Evolutionary conservation across 2,797 vertebrate genomes (phyloP).

Genomic region (Prunella strophiata): DNA sequence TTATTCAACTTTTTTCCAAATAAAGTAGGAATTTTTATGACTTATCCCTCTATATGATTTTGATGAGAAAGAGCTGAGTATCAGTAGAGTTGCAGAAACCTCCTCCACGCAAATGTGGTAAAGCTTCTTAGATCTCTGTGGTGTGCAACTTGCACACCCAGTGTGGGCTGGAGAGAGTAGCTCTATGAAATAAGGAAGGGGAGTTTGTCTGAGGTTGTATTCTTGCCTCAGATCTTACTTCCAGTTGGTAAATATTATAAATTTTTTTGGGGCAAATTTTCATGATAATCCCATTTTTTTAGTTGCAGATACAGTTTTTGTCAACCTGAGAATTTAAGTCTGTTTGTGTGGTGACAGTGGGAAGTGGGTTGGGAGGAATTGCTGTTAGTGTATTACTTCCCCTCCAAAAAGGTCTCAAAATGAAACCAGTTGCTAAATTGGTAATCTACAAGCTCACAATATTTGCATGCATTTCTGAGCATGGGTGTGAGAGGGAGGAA

Average conservation of each 20-base stretch:
- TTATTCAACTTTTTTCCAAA: background rate
- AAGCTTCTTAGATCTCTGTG: background rate
- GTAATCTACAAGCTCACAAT: background rate
- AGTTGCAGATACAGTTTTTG: background rate
- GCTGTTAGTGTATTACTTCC: slow-evolving; percentile 58
- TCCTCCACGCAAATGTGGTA: background rate
- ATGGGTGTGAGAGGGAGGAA: background rate
- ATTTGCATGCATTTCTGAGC: slow-evolving; percentile 43
- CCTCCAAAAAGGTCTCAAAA: slow-evolving; percentile 32
- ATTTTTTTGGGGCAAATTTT: background rate
- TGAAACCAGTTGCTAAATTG: slow-evolving; percentile 51
- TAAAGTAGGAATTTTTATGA: background rate
- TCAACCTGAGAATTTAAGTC: background rate
- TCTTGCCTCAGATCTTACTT: background rate
- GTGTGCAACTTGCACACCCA: background rate
- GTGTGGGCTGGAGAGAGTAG: background rate
- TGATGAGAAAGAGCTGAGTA: background rate
- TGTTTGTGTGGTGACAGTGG: background rate
- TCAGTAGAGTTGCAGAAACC: background rate
- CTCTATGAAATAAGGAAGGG: background rate
- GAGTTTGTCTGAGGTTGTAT: background rate
- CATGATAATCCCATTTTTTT: background rate
- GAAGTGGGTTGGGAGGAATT: slow-evolving; percentile 46
- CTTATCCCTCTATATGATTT: background rate
- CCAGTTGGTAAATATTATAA: background rate